phyloP scores from a whole-genome alignment of 2,888 invertebrate genomes.

The Diarsia rubi region DNA sequence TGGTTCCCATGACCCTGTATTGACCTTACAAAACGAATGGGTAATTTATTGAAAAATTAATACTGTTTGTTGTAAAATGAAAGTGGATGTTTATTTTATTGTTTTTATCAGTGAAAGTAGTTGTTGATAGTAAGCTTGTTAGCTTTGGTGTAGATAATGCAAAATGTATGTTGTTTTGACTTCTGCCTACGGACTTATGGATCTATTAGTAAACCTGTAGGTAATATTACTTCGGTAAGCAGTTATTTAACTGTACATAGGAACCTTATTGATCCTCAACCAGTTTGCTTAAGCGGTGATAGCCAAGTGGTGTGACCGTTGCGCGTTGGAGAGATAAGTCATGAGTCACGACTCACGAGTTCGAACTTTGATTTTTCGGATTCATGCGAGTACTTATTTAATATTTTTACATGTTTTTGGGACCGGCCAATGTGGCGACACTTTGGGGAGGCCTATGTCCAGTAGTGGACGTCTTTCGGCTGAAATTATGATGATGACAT shows the following conservation, averaged over 20 bases:
- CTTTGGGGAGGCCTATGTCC: no score
- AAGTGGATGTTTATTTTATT: conserved; percentile 65
- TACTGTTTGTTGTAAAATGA: conserved; percentile 57
- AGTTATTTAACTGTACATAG: neutral
- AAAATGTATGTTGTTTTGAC: neutral
- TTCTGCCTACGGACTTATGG: neutral
- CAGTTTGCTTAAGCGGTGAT: no score
- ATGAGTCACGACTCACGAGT: no score
- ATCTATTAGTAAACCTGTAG: neutral
- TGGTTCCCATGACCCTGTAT: conserved; percentile 63
- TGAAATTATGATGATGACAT: no score
- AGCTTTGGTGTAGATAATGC: neutral
- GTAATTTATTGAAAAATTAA: conserved; percentile 66
- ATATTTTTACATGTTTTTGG: no score
- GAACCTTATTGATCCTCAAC: neutral
- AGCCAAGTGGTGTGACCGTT: no score
- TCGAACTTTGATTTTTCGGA: no score
- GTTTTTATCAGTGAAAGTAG: conserved; percentile 58
- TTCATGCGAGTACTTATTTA: no score
- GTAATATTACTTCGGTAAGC: neutral
- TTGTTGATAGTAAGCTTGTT: conserved; percentile 3
- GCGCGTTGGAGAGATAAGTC: no score
- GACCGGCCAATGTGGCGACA: no score
- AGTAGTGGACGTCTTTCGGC: no score
- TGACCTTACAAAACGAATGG: conserved; percentile 63